phyloP scores from a whole-genome alignment of 2,888 invertebrate genomes.

The Drosophila longiperda region DNA sequence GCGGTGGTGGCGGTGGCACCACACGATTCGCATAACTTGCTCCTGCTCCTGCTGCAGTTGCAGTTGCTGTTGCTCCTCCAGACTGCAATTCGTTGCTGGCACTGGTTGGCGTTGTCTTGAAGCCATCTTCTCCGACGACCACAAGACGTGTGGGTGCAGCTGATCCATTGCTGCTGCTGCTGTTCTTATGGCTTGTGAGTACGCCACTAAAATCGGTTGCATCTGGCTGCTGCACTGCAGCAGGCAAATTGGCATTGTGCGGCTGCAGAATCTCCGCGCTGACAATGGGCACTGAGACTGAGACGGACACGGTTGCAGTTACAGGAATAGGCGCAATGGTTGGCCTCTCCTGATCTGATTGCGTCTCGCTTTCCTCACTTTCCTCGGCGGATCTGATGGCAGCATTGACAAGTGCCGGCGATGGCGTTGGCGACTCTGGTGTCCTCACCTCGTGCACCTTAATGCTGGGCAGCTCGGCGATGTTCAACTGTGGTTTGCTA shows the following conservation, averaged over 20 bases:
- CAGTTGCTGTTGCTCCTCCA: background rate
- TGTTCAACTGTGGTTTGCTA: slow-evolving; percentile 37
- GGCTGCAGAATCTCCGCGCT: slow-evolving; percentile 84
- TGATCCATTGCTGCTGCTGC: slow-evolving; percentile 1
- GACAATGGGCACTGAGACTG: background rate
- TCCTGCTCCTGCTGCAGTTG: slow-evolving; percentile 1
- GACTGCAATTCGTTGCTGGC: slow-evolving; percentile 16
- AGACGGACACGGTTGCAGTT: background rate
- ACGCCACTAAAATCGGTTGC: slow-evolving; percentile 83
- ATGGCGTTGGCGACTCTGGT: slow-evolving; percentile 37
- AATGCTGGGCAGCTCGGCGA: slow-evolving; percentile 66
- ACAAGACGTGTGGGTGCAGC: slow-evolving; percentile 77
- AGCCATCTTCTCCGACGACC: slow-evolving; percentile 88
- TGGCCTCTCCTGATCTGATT: slow-evolving; percentile 57
- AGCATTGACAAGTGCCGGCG: background rate
- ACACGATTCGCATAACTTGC: slow-evolving; percentile 33
- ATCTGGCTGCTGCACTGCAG: slow-evolving; percentile 82
- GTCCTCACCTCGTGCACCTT: slow-evolving; percentile 68
- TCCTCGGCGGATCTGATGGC: slow-evolving; percentile 55
- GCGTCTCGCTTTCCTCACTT: slow-evolving; percentile 52
- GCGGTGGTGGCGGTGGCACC: slow-evolving; percentile 71
- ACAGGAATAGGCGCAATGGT: background rate
- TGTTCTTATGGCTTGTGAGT: slow-evolving; percentile 61
- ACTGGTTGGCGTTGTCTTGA: slow-evolving; percentile 76
- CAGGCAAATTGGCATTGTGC: slow-evolving; percentile 76